Base-by-base conservation (phyloP, 1,140 invertebrate genomes). In the Berghia stephanieae region DNA sequence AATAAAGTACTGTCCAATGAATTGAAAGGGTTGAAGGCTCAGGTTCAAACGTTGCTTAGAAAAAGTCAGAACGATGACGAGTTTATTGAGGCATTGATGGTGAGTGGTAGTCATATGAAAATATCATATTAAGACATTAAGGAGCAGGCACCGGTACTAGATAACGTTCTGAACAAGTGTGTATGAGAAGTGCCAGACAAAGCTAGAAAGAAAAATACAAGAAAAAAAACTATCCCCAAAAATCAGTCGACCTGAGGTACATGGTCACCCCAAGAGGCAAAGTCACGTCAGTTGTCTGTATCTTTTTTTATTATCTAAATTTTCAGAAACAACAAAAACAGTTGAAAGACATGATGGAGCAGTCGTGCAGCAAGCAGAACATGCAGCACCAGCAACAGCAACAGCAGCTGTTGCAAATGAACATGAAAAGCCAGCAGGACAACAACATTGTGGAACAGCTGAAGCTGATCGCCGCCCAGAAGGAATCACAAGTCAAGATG, bases 51-150 rank as follows among this genome's bases (percentile, higher is more conserved):
- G n/a, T 78, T 88, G 49, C 71, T 86, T 46, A 83, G 88, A 36
- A 89, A 89, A 80, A 86, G 87, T 31, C 80, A 85, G 75, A 86
- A 89, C 83, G 88, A 89, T 75, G 84, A 89, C 82, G 87, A 89
- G 75, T 80, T 89, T 21, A 86, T 89, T 46, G 75, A 83, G 31
- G 86, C 86, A 63, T 70, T 89, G 10, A 83, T 89, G 82, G 87
- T 88, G 72, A 81, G 81, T 79, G 46, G 46, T 49, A n/a, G 46
- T n/a, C 46, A 13, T 13, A 49, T 49, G 10, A 49, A 13, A 49
- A n/a, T 49, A 13, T 49, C 46, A 49, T 13, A 13, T n/a, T 13
- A n/a, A 49, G 46, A n/a, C 46, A n/a, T n/a, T n/a, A n/a, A n/a
- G n/a, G n/a, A n/a, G n/a, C n/a, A n/a, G n/a, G n/a, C n/a, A n/a